Evolutionary conservation across 2,888 invertebrate genomes (phyloP).

Genomic region (Microchrysa polita): DNA sequence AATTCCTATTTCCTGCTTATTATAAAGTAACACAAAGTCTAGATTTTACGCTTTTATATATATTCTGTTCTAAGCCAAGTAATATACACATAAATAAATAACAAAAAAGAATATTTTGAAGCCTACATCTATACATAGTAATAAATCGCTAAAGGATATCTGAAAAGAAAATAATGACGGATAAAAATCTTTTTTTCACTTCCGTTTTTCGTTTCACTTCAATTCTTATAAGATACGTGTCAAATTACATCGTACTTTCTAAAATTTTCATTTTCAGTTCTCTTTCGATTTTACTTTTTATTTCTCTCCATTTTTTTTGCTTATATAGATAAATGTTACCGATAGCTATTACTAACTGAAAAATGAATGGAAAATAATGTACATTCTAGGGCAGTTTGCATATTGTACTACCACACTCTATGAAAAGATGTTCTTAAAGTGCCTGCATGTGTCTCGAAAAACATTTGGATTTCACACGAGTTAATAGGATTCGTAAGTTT

Average conservation of each 20-base stretch:
- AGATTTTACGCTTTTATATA: neutral
- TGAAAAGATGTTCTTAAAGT: neutral
- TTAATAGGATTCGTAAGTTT: neutral
- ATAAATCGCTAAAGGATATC: slow-evolving; percentile 11
- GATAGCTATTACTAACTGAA: neutral
- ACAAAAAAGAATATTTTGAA: slow-evolving; percentile 27
- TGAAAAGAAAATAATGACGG: neutral
- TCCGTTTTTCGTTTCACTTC: neutral
- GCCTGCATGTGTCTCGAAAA: neutral
- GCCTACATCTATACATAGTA: slow-evolving; percentile 22
- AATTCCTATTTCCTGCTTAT: slow-evolving; percentile 2
- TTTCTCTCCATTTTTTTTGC: too few species aligned
- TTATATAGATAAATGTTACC: too few species aligned
- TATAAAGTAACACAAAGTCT: slow-evolving; percentile 37
- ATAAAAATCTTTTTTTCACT: neutral
- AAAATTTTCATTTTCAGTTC: neutral
- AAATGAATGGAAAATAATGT: neutral
- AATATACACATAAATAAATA: slow-evolving; percentile 41
- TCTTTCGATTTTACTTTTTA: neutral
- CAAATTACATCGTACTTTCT: too few species aligned
- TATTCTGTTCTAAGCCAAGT: slow-evolving; percentile 34
- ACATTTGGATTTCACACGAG: neutral
- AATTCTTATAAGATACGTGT: neutral
- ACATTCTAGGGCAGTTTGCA: slow-evolving; percentile 20
- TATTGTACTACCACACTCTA: slow-evolving; percentile 5